Evolutionary conservation across 2,113 vertebrate species (phyloP).

Genomic region (Apus apus): DNA sequence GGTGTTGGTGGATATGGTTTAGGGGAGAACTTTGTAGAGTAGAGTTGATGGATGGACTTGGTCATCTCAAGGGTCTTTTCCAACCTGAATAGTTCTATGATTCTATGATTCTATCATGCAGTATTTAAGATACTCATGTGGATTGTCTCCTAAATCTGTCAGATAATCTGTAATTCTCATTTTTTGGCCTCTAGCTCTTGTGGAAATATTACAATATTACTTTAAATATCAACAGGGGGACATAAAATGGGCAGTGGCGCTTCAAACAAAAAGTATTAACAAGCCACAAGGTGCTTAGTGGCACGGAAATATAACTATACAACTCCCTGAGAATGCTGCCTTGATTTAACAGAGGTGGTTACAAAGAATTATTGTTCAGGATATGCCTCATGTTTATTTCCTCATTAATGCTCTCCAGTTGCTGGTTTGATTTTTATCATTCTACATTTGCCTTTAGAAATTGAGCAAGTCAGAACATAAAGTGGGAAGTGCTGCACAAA

Average conservation of each 20-base stretch:
- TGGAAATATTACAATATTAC: not conserved
- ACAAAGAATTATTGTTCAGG: constrained; percentile 32
- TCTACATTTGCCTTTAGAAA: constrained; percentile 14
- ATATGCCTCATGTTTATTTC: constrained; percentile 25
- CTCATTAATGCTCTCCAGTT: not conserved
- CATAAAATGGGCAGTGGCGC: not conserved
- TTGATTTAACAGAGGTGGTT: constrained; percentile 30
- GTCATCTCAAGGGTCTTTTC: no score
- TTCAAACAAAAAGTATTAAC: constrained; percentile 25
- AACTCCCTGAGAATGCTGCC: not conserved
- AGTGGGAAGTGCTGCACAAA: not conserved
- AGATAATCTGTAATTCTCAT: not conserved
- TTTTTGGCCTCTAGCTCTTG: not conserved
- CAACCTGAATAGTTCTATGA: no score
- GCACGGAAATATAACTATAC: not conserved
- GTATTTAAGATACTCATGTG: not conserved
- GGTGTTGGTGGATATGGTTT: no score
- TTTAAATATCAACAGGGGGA: not conserved
- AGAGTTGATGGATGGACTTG: no score
- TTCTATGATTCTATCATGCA: not conserved
- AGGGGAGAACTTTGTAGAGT: no score
- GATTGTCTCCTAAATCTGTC: not conserved
- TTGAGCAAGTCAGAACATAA: not conserved
- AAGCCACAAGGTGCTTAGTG: not conserved
- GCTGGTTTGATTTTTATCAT: constrained; percentile 47